A percentile compares a stretch with the other conserved stretches of the same genome.
These are phyloP conservation scores for Mus caroli DNA, from an alignment of 2,797 vertebrate genomes.

Conservation along the genomic window DNA sequence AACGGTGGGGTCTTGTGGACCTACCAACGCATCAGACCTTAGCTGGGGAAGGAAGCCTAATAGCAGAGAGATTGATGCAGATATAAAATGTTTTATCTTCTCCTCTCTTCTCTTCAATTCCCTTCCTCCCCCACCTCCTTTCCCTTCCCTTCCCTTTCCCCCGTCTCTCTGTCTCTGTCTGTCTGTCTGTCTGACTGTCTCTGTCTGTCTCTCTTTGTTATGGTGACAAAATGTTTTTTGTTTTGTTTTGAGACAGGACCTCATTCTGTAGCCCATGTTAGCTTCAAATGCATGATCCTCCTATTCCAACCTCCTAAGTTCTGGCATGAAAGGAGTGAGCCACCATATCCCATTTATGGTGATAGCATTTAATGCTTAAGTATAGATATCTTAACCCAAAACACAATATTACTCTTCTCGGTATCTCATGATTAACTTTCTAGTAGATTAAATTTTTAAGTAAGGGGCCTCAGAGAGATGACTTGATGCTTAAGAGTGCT, in stretches of 20 bases:
- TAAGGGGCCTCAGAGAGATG: background rate
- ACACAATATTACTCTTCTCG: background rate
- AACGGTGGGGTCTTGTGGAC: conserved; percentile 23
- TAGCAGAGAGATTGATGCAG: conserved; percentile 1
- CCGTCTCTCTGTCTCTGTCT: too few species aligned
- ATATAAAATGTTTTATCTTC: background rate
- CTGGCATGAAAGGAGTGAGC: background rate
- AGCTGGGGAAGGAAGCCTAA: background rate
- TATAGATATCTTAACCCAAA: background rate
- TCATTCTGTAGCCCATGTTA: background rate
- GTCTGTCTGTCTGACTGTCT: too few species aligned
- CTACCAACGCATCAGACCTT: conserved; percentile 22
- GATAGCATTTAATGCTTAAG: conserved; percentile 21
- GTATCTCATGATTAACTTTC: background rate
- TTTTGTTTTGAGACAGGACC: background rate
- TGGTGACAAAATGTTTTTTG: background rate
- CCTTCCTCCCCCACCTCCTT: background rate
- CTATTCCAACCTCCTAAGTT: background rate
- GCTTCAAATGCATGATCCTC: background rate
- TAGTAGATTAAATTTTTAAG: conserved; percentile 28
- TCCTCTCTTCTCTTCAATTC: background rate
- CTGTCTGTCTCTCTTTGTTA: background rate
- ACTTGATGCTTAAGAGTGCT: background rate
- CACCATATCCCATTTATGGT: background rate
- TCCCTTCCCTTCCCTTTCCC: background rate